Conservation (phyloP, 1,140 invertebrate species). For the Aricia agestis region DNA sequence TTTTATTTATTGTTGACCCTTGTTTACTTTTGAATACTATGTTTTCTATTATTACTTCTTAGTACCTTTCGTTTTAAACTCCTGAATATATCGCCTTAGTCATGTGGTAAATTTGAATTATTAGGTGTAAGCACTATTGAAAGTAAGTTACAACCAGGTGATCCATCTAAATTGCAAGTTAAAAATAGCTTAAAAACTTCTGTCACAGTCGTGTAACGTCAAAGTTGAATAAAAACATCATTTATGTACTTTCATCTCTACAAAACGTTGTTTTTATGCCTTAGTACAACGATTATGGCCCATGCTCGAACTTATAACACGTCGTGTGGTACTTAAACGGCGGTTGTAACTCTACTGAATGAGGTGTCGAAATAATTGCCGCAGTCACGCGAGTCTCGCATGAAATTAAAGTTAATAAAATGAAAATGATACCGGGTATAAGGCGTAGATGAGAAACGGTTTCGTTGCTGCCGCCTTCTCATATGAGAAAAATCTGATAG, state of each 20-base stretch:
- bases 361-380: slow-evolving; percentile 40
- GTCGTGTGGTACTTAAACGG: slow-evolving; percentile 17
- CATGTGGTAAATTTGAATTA: too few relatives aligned
- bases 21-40: too few relatives aligned
- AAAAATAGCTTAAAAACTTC: background rate
- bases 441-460: background rate
- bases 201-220: background rate
- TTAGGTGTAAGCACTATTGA: too few relatives aligned
- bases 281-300: slow-evolving; percentile 9
- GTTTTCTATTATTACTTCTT: too few relatives aligned
- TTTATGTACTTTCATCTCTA: background rate
- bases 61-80: too few relatives aligned
- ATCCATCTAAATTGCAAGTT: too few relatives aligned
- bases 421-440: slow-evolving; percentile 11
- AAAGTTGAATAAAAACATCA: background rate
- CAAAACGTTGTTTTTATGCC: slow-evolving; percentile 17
- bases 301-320: slow-evolving; percentile 21
- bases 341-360: slow-evolving; percentile 35
- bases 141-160: too few relatives aligned
- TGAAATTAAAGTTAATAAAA: slow-evolving; percentile 21
- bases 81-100: too few relatives aligned
- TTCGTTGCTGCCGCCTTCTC: too few relatives aligned
- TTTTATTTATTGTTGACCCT: background rate
- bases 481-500: too few relatives aligned
- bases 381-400: slow-evolving; percentile 34